Evolutionary conservation across 2,113 vertebrate genomes (phyloP), one percentile per base, ranked within the genome.

Genomic region (Pavo muticus): DNA sequence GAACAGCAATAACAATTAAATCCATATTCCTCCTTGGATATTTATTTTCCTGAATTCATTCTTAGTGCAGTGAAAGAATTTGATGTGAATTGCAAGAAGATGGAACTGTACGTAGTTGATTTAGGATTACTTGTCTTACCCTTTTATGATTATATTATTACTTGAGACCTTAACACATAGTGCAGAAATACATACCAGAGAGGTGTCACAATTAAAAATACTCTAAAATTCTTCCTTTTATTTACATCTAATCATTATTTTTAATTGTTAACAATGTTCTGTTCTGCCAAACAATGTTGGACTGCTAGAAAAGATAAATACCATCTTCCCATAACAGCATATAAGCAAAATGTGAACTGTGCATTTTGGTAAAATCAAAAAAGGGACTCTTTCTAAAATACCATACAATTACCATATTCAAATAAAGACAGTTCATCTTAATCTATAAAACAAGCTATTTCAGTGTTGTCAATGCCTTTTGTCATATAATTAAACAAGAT

Each of bases 21-120:
- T 95, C 96, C 97, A 96, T 97, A 97, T 97, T 97, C 95, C 93
- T 97, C 70, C 85, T 91, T 96, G 97, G 93, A 63, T 97, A 97
- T 98, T 97, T 98, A 97, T 98, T 98, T 98, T 98, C 96, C 95
- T 45, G 93, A 96, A 96, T 93, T 97, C 70, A 81, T 97, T 95
- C 97, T 97, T 90, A 84, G 74, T 92, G 88, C 3, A 1, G 96
- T 96, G 93, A 97, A 98, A 97, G 95, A 97, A 96, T 96, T 97
- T 57, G 79, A 91, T 97, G 96, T 97, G 97, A 96, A 97, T 95
- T 95, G 93, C 70, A 11, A 94, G 96, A 91, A 93, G 93, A 79
- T 63, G 91, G 32, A 89, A 80, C 56, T 76, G 39, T 52, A 48
- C 83, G 71, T 67, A 68, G 61, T 68, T 61, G 76, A 72, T 93